Evolutionary conservation across 2,888 invertebrate genomes (phyloP).

Genomic region (Nemotelus pantherinus): DNA sequence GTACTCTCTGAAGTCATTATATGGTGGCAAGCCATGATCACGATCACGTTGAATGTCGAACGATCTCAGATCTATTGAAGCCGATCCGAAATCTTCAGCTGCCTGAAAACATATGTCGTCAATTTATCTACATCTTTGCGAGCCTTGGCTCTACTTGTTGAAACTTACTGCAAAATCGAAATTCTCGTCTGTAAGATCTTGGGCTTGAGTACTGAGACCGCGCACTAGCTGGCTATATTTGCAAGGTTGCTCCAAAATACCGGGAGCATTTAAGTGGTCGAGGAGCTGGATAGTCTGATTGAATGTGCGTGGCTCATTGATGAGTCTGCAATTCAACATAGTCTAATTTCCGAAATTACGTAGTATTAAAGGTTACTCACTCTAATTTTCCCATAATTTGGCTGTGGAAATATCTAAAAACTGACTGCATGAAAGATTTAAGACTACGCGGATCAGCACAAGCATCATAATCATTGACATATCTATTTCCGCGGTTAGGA

Average conservation of each 20-base stretch:
- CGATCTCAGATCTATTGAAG: constrained; percentile 2
- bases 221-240: constrained; percentile 78
- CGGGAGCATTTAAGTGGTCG: constrained; percentile 68
- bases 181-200: constrained; percentile 79
- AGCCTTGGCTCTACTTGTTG: not conserved
- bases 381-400: constrained; percentile 67
- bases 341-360: not conserved
- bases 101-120: not conserved
- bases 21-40: constrained; percentile 23
- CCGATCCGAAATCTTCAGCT: not conserved
- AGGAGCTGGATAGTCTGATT: constrained; percentile 63
- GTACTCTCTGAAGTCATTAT: constrained; percentile 20
- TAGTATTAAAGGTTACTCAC: constrained; percentile 58
- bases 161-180: constrained; percentile 68
- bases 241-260: constrained; percentile 66
- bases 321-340: not conserved
- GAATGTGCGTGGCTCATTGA: constrained; percentile 62
- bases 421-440: constrained; percentile 73
- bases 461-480: constrained; percentile 67
- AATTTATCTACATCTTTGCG: not conserved
- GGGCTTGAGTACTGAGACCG: constrained; percentile 80
- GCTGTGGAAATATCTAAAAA: constrained; percentile 73
- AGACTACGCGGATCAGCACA: constrained; percentile 69
- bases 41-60: constrained; percentile 25
- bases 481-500: constrained; percentile 58